phyloP scores from a whole-genome alignment of 2,113 vertebrate species.

The Paralichthys olivaceus region DNA sequence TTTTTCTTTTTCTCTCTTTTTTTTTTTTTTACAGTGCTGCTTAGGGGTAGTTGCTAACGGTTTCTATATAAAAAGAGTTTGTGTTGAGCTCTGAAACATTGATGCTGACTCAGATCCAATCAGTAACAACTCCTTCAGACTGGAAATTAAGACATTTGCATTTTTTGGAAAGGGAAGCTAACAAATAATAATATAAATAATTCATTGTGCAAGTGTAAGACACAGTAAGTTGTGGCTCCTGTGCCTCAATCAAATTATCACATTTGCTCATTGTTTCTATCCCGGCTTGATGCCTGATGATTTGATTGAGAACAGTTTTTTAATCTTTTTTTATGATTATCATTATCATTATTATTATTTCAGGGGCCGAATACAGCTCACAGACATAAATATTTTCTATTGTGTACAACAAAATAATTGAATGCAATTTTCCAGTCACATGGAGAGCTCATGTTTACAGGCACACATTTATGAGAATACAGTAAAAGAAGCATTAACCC shows the following conservation, averaged over 20 bases:
- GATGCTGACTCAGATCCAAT: background rate
- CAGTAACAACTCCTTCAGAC: background rate
- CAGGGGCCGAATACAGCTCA: background rate
- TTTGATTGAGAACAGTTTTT: background rate
- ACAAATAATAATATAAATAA: conserved; percentile 2
- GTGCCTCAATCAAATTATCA: no score
- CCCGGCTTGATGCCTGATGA: background rate
- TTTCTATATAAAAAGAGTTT: conserved; percentile 32
- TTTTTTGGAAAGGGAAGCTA: background rate
- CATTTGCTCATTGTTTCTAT: no score
- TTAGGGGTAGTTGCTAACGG: conserved; percentile 52
- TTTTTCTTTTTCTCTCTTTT: conserved; percentile 36
- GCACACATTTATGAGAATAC: conserved; percentile 14
- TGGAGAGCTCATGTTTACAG: conserved; percentile 10
- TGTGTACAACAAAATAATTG: background rate
- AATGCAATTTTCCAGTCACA: background rate
- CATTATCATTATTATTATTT: background rate
- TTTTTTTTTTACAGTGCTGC: conserved; percentile 75
- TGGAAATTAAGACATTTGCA: background rate
- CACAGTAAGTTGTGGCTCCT: background rate
- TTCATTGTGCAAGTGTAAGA: background rate
- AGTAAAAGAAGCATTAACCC: conserved; percentile 14
- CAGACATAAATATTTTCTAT: background rate
- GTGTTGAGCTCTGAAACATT: conserved; percentile 23
- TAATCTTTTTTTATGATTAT: background rate